These are phyloP conservation scores for Tadarida brasiliensis DNA, from an alignment of 2,797 vertebrate genomes.

Conservation along the genomic window DNA sequence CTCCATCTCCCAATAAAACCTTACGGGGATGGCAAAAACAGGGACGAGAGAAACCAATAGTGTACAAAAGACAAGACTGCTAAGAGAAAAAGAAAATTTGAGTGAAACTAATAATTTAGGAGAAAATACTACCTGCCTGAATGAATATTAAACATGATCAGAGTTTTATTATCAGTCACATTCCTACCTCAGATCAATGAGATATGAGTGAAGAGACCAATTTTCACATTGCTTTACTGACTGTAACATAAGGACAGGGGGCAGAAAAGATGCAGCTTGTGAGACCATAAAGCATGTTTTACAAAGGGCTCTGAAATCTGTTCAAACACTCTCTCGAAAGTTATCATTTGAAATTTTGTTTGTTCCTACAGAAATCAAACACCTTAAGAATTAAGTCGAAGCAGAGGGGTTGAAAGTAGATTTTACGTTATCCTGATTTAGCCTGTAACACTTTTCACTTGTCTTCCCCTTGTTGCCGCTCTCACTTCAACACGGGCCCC, in stretches of 20 bases:
- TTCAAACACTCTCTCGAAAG: neutral
- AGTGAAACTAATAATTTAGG: constrained; percentile 45
- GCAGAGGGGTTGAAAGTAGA: neutral
- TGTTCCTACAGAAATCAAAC: constrained; percentile 47
- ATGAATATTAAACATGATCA: constrained; percentile 46
- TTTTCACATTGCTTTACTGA: constrained; percentile 41
- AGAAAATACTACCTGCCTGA: constrained; percentile 6
- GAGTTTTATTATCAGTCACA: neutral
- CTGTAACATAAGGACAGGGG: neutral
- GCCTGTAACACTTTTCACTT: constrained; percentile 13
- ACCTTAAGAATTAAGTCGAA: neutral
- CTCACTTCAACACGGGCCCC: neutral
- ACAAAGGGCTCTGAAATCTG: neutral
- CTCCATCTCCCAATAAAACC: constrained; percentile 57
- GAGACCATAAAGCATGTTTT: neutral
- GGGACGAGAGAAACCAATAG: constrained; percentile 3
- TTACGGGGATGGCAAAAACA: constrained; percentile 17
- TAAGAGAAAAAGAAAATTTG: constrained; percentile 11
- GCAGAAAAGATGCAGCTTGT: neutral
- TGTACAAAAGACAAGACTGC: neutral
- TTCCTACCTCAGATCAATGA: neutral
- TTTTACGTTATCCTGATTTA: neutral
- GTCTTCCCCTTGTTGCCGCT: neutral
- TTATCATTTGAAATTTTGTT: neutral
- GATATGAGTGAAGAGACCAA: neutral